Percentiles rank a stretch among this genome's conserved stretches.
Conservation (phyloP, 2,113 vertebrate species). For the Dromiciops gliroides region DNA sequence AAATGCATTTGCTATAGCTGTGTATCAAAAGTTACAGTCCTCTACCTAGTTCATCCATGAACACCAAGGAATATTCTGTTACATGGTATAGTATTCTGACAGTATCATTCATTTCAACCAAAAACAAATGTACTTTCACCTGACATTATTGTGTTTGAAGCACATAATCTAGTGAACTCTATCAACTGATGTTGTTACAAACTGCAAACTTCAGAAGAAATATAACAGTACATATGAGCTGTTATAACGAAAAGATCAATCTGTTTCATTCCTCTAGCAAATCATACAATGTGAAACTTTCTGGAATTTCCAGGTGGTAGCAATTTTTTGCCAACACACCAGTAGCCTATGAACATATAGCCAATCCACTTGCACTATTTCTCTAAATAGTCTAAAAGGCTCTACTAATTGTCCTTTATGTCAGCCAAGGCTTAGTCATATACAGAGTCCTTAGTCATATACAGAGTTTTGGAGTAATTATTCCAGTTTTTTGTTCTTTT, state of each 20-base stretch:
- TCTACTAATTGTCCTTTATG: constrained; percentile 86
- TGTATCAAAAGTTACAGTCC: constrained; percentile 98
- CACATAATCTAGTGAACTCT: constrained; percentile 96
- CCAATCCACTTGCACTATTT: constrained; percentile 93
- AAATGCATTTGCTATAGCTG: constrained; percentile 95
- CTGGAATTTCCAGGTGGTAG: constrained; percentile 95
- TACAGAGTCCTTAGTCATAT: constrained; percentile 92
- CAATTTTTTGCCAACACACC: constrained; percentile 94
- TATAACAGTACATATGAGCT: constrained; percentile 94
- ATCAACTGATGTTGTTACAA: constrained; percentile 94
- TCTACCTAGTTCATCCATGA: constrained; percentile 98
- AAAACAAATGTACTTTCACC: constrained; percentile 99
- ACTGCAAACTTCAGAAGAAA: constrained; percentile 92
- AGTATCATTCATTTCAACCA: constrained; percentile 97
- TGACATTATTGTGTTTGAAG: constrained; percentile 96
- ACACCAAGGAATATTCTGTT: constrained; percentile 96
- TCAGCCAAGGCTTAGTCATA: constrained; percentile 91
- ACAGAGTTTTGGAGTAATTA: constrained; percentile 94
- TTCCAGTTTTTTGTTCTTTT: constrained; percentile 91
- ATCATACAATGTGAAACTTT: constrained; percentile 84
- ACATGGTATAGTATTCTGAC: constrained; percentile 95
- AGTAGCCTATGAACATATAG: constrained; percentile 88
- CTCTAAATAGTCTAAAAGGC: constrained; percentile 90
- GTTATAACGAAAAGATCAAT: constrained; percentile 93
- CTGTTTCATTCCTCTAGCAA: constrained; percentile 97